Evolutionary conservation across 2,113 vertebrate species (phyloP).

Genomic region (Xiphorhynchus elegans): DNA sequence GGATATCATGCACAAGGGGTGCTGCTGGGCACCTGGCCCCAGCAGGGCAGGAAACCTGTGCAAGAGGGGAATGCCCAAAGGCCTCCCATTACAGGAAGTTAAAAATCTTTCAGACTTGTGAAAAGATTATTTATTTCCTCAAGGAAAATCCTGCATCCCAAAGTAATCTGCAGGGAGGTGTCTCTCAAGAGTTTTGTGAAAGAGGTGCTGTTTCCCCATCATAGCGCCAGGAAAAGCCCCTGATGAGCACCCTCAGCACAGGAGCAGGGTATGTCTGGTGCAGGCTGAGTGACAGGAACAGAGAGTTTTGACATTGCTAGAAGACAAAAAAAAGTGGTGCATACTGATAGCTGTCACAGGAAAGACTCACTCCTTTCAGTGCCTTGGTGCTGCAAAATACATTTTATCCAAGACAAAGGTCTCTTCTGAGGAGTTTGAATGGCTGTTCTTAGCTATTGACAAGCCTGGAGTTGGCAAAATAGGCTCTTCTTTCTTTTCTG

Average conservation of each 20-base stretch:
- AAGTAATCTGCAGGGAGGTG: background rate
- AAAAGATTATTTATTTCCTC: background rate
- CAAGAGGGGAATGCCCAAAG: background rate
- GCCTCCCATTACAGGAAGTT: background rate
- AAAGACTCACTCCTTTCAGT: background rate
- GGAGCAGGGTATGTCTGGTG: background rate
- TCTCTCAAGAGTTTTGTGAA: background rate
- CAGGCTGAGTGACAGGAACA: background rate
- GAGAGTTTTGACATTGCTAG: background rate
- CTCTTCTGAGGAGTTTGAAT: conserved; percentile 24
- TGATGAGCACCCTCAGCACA: background rate
- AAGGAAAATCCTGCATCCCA: background rate
- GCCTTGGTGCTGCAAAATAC: background rate
- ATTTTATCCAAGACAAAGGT: background rate
- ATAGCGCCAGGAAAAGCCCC: background rate
- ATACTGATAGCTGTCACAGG: background rate
- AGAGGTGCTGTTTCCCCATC: background rate
- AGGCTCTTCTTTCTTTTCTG: background rate
- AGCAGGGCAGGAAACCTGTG: background rate
- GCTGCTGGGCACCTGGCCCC: background rate
- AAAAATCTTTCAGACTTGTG: background rate
- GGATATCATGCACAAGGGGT: background rate
- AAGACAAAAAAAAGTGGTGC: background rate
- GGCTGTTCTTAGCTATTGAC: conserved; percentile 2
- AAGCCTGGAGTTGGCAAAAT: background rate